A percentile compares a stretch with the other conserved stretches of the same genome.
Evolutionary conservation across 2,797 vertebrate species (phyloP).

Genomic region (Benthosema pterotum): DNA sequence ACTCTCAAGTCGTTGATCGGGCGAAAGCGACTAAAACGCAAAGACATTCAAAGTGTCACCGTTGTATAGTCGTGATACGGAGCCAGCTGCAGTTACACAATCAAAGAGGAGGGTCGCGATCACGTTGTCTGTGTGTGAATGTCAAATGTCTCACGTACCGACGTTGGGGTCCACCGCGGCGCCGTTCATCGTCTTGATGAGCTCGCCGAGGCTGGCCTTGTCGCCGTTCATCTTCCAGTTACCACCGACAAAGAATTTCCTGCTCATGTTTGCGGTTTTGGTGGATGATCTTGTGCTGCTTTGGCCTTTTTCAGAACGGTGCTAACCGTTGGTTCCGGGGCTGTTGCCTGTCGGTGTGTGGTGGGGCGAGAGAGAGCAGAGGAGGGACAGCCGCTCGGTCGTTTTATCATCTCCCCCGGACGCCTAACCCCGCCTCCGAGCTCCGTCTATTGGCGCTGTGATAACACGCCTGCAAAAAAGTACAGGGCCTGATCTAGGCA

Average conservation of each 20-base stretch:
- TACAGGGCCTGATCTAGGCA: no score
- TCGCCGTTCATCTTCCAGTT: constrained; percentile 99
- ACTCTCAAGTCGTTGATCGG: no score
- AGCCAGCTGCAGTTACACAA: no score
- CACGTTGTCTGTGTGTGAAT: not conserved
- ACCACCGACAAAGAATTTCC: constrained; percentile 97
- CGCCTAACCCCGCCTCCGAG: constrained; percentile 56
- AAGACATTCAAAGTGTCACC: no score
- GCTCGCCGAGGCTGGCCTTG: constrained; percentile 91
- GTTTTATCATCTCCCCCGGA: constrained; percentile 61
- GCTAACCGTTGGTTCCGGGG: not conserved
- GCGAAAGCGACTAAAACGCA: no score
- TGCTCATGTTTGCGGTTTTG: constrained; percentile 82
- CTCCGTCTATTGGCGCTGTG: constrained; percentile 60
- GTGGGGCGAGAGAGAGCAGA: constrained; percentile 52
- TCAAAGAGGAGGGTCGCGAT: no score
- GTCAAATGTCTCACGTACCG: constrained; percentile 76
- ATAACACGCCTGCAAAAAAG: constrained; percentile 52
- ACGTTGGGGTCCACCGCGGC: constrained; percentile 88
- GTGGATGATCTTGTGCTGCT: not conserved
- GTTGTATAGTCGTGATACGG: no score
- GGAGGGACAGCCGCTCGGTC: not conserved
- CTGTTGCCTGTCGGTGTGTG: constrained; percentile 11
- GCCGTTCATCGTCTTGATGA: constrained; percentile 88
- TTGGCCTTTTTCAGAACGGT: constrained; percentile 2